Evolutionary conservation across 2,888 invertebrate species (phyloP).

Genomic region (Tenthredo livida): DNA sequence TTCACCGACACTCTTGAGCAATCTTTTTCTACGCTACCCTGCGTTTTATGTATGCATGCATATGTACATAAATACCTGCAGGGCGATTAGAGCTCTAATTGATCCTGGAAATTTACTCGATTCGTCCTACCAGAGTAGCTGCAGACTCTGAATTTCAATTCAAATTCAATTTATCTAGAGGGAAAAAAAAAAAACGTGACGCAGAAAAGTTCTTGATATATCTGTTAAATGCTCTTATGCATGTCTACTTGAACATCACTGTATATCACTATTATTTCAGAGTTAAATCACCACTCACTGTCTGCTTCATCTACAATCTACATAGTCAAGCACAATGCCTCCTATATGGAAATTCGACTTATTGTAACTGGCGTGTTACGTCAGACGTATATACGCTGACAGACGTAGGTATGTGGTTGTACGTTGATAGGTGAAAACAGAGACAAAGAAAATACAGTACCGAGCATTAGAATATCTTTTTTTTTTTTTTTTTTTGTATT

Average conservation of each 20-base stretch:
- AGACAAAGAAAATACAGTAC: conserved; percentile 25
- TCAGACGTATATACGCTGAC: neutral
- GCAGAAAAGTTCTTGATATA: neutral
- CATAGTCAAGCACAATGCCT: neutral
- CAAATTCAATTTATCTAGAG: neutral
- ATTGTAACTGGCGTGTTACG: neutral
- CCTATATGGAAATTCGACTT: conserved; percentile 7
- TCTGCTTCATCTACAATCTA: neutral
- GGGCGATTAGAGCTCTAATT: neutral
- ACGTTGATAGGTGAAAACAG: conserved; percentile 2
- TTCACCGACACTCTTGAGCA: conserved; percentile 45
- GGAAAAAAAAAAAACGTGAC: neutral
- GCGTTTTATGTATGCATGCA: neutral
- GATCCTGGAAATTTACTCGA: neutral
- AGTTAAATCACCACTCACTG: neutral
- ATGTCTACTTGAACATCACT: neutral
- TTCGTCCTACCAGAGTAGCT: neutral
- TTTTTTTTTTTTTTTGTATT: neutral
- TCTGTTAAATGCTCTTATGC: neutral
- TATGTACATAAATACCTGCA: neutral
- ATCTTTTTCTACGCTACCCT: neutral
- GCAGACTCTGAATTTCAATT: neutral
- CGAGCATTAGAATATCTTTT: conserved; percentile 4
- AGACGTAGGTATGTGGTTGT: neutral
- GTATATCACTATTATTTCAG: conserved; percentile 17